A percentile compares a stretch with the other conserved stretches of the same genome.
phyloP scores from a whole-genome alignment of 2,888 invertebrate species.

The Labia minor region DNA sequence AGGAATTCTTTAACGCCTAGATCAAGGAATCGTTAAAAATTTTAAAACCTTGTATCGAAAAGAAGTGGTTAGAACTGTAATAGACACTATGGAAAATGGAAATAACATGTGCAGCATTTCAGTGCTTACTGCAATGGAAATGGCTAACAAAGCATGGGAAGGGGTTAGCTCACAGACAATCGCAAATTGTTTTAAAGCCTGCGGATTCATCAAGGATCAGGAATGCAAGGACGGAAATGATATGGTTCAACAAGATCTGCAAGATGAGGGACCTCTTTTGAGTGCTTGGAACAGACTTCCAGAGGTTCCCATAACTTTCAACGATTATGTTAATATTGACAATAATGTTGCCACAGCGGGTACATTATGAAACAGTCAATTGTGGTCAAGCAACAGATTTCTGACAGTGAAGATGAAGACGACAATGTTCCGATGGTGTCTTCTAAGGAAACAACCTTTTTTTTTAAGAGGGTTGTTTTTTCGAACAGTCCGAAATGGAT shows the following conservation, averaged over 20 bases:
- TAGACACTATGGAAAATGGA: background rate
- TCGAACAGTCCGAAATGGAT: too few relatives aligned
- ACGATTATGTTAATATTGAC: conserved; percentile 13
- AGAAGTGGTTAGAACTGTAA: conserved; percentile 23
- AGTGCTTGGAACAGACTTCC: conserved; percentile 13
- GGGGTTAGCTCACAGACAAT: conserved; percentile 13
- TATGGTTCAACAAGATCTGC: conserved; percentile 13
- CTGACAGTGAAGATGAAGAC: conserved; percentile 13
- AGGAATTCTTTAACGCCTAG: conserved; percentile 24
- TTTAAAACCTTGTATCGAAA: conserved; percentile 23
- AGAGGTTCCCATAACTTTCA: conserved; percentile 5
- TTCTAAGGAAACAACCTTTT: conserved; percentile 7
- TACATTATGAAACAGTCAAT: conserved; percentile 4
- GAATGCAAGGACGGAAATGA: conserved; percentile 3
- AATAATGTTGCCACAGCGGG: conserved; percentile 7
- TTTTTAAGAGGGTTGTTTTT: background rate
- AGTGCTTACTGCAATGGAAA: conserved; percentile 13
- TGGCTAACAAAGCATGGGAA: background rate
- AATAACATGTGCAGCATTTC: background rate
- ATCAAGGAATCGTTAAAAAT: conserved; percentile 26
- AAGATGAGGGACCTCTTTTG: background rate
- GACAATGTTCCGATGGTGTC: background rate
- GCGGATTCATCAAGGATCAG: conserved; percentile 6
- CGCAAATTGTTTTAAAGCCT: background rate
- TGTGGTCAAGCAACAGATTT: conserved; percentile 2